phyloP scores from a whole-genome alignment of 2,113 vertebrate genomes.

The Picathartes gymnocephalus region DNA sequence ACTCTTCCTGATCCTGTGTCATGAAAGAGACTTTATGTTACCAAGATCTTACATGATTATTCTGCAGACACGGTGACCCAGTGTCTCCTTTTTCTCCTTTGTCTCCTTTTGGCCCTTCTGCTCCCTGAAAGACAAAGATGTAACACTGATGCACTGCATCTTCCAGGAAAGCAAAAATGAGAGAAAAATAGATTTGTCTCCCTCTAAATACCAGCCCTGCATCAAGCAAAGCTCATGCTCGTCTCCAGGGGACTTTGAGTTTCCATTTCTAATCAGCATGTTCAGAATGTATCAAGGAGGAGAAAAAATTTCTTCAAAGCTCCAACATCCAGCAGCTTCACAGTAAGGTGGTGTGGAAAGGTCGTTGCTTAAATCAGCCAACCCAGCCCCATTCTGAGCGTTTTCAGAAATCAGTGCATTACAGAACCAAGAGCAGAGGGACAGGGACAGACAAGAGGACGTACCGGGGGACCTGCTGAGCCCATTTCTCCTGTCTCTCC shows the following conservation, averaged over 20 bases:
- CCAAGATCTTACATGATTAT: slow-evolving; percentile 80
- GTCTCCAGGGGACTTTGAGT: neutral
- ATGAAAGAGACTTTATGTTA: neutral
- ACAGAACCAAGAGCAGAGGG: neutral
- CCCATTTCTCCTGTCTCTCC: slow-evolving; percentile 87
- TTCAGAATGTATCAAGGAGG: no score
- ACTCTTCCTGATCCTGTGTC: accelerated
- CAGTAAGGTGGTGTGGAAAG: neutral
- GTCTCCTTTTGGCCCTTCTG: slow-evolving; percentile 86
- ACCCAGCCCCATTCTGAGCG: neutral
- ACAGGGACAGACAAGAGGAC: neutral
- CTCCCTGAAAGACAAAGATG: slow-evolving; percentile 68
- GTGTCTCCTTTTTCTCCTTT: slow-evolving; percentile 90
- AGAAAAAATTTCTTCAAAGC: no score
- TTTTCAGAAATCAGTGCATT: neutral
- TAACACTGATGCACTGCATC: neutral
- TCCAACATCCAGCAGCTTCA: neutral
- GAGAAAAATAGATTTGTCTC: neutral
- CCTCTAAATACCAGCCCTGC: neutral
- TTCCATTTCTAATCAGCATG: no score
- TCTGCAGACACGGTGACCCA: slow-evolving; percentile 73
- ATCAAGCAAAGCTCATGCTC: neutral
- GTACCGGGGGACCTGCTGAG: slow-evolving; percentile 80
- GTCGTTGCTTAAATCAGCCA: neutral
- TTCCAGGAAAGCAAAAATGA: neutral